These are phyloP conservation scores for Elephantulus edwardii DNA, from an alignment of 2,113 vertebrate genomes.

Conservation along the genomic window DNA sequence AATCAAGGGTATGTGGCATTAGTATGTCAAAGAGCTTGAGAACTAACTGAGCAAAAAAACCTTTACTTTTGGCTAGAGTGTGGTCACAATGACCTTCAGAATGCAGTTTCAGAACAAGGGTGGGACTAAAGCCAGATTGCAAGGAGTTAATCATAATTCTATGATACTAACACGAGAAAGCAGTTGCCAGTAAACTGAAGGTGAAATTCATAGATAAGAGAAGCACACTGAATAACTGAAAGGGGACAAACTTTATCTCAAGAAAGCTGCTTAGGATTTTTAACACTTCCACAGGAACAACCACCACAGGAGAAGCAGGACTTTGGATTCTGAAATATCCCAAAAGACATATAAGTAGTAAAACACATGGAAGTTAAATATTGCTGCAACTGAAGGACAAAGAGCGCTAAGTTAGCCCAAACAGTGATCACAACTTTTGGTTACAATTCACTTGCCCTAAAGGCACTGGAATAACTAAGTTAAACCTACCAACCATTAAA, in stretches of 20 bases:
- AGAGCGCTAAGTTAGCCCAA: not conserved
- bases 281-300: constrained; percentile 69
- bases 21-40: constrained; percentile 45
- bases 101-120: constrained; percentile 28
- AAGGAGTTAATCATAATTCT: constrained; percentile 71
- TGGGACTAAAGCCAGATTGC: constrained; percentile 44
- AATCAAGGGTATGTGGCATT: constrained; percentile 29
- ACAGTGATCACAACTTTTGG: constrained; percentile 9
- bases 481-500: not conserved
- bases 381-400: constrained; percentile 43
- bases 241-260: constrained; percentile 71
- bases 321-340: constrained; percentile 60
- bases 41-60: not conserved
- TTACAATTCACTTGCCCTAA: constrained; percentile 24
- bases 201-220: constrained; percentile 73
- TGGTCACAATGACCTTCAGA: constrained; percentile 59
- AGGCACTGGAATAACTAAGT: constrained; percentile 9
- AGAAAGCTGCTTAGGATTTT: constrained; percentile 74
- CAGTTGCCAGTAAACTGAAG: constrained; percentile 69
- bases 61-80: constrained; percentile 49
- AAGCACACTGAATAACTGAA: constrained; percentile 69
- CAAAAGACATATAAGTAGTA: constrained; percentile 55
- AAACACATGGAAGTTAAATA: constrained; percentile 57
- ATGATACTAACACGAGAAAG: constrained; percentile 57
- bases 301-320: constrained; percentile 49